Evolutionary conservation across 2,113 vertebrate genomes (phyloP).

Genomic region (Piaya cayana): DNA sequence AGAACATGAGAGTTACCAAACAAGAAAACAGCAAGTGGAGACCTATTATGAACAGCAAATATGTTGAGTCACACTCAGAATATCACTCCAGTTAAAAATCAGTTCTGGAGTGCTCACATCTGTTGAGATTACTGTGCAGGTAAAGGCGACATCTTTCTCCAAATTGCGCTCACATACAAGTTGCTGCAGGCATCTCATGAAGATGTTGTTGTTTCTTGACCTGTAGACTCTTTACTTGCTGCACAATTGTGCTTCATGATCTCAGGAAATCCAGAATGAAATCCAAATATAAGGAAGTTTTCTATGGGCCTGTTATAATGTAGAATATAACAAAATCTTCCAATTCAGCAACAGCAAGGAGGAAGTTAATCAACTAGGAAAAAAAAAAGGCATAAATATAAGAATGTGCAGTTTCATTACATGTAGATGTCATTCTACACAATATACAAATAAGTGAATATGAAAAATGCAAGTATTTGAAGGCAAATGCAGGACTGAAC

Average conservation of each 20-base stretch:
- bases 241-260: not conserved
- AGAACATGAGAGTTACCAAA: not conserved
- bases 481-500: not conserved
- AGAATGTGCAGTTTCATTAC: not conserved
- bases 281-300: not conserved
- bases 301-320: not conserved
- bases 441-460: not conserved
- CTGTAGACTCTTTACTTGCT: not conserved
- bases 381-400: not conserved
- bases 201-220: not conserved
- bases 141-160: not conserved
- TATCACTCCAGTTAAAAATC: not conserved
- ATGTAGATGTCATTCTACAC: not conserved
- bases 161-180: fast-evolving
- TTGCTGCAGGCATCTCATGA: not conserved
- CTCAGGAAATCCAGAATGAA: not conserved
- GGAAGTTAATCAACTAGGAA: not conserved
- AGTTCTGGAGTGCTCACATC: not conserved
- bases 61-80: not conserved
- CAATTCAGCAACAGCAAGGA: not conserved
- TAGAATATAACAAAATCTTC: not conserved
- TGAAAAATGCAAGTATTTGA: not conserved
- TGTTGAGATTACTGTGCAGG: not conserved
- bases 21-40: not conserved
- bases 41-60: not conserved